A percentile compares a stretch with the other conserved stretches of the same genome.
Conservation (phyloP, 2,797 vertebrate genomes). For the Pseudochirops corinnae region DNA sequence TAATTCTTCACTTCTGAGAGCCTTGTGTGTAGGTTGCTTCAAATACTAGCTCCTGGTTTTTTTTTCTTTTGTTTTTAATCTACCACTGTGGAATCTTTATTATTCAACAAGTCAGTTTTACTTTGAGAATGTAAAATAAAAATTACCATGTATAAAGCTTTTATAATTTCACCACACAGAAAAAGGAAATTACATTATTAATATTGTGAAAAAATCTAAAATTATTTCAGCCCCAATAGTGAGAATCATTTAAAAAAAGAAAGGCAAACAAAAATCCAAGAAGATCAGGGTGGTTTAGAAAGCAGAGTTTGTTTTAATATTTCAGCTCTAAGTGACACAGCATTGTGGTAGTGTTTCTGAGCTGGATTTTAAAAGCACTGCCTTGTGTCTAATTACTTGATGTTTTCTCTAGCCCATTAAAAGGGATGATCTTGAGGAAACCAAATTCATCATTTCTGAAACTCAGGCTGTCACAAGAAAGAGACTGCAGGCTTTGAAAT, state of each 20-base stretch:
- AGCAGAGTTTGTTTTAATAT: background rate
- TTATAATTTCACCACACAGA: background rate
- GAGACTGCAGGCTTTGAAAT: conserved; percentile 4
- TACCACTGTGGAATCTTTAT: background rate
- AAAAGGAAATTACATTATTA: background rate
- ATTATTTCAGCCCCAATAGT: background rate
- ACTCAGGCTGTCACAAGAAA: conserved; percentile 25
- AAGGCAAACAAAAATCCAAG: background rate
- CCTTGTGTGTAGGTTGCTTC: background rate
- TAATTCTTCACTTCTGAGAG: background rate
- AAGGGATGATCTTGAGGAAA: conserved; percentile 35
- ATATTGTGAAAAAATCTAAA: background rate
- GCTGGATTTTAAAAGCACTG: background rate
- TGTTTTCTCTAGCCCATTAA: conserved; percentile 35
- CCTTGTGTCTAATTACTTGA: conserved; percentile 54
- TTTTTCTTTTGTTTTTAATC: background rate
- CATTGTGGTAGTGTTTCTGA: background rate
- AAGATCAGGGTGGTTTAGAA: background rate
- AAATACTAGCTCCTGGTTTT: background rate
- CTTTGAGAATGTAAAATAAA: background rate
- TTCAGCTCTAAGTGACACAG: background rate
- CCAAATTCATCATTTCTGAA: conserved; percentile 47
- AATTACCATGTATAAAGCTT: background rate
- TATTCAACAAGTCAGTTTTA: background rate
- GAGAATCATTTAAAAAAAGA: background rate